phyloP scores from a whole-genome alignment of 2,113 vertebrate species.

The Seriola rivoliana region DNA sequence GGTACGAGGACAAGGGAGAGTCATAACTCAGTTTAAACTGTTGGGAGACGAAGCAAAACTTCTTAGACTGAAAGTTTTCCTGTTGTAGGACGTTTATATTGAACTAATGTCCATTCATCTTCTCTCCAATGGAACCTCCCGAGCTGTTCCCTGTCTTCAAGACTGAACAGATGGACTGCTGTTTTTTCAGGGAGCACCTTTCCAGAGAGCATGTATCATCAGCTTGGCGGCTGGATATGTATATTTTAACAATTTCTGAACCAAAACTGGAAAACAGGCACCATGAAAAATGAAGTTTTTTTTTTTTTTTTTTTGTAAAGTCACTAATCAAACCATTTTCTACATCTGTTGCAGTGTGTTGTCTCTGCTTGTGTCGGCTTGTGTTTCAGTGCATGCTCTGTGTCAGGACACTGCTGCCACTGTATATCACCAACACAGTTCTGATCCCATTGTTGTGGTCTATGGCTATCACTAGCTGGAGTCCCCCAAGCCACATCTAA shows the following conservation, averaged over 20 bases:
- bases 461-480: constrained; percentile 49
- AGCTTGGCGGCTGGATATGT: constrained; percentile 10
- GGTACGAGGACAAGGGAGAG: neutral
- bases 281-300: constrained; percentile 2
- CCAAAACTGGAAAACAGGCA: constrained; percentile 11
- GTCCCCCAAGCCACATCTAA: constrained; percentile 59
- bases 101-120: constrained; percentile 20
- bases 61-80: constrained; percentile 30
- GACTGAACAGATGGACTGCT: constrained; percentile 37
- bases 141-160: constrained; percentile 1
- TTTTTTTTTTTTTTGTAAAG: neutral
- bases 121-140: neutral
- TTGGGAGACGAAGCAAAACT: constrained; percentile 4
- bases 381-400: constrained; percentile 46
- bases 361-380: constrained; percentile 26
- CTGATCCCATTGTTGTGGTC: constrained; percentile 65
- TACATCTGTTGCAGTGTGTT: constrained; percentile 31
- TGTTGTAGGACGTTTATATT: constrained; percentile 44
- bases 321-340: constrained; percentile 5
- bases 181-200: constrained; percentile 27
- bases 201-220: constrained; percentile 22
- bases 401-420: constrained; percentile 60
- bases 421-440: constrained; percentile 54
- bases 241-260: constrained; percentile 31
- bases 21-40: constrained; percentile 26